These are phyloP conservation scores for Casuarius casuarius DNA, from an alignment of 2,113 vertebrate genomes.

Conservation along the genomic window DNA sequence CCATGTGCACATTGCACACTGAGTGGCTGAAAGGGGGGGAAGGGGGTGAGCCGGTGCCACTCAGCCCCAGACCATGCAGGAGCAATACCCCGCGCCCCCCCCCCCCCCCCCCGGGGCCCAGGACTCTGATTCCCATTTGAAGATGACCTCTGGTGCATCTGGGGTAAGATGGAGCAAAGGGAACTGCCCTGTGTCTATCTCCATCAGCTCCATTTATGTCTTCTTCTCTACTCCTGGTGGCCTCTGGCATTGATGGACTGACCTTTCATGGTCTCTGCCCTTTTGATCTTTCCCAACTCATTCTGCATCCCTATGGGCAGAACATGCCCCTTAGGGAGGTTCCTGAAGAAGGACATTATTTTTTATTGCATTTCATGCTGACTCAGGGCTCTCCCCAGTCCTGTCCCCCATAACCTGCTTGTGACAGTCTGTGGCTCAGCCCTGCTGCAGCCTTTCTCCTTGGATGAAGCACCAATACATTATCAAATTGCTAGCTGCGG, in stretches of 20 bases:
- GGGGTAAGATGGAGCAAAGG: background rate
- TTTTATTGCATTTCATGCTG: background rate
- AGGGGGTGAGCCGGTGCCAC: too few species aligned
- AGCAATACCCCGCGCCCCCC: background rate
- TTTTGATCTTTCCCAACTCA: background rate
- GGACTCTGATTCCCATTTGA: background rate
- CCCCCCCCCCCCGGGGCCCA: background rate
- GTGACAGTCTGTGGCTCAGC: background rate
- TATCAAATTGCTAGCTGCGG: background rate
- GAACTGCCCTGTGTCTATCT: background rate
- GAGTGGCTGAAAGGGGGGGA: too few species aligned
- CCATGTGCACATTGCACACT: accelerated
- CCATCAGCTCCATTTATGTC: background rate
- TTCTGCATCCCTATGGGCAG: background rate
- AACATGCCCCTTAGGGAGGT: too few species aligned
- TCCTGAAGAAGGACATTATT: background rate
- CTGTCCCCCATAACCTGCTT: background rate
- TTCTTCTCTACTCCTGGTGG: background rate
- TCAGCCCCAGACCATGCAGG: background rate
- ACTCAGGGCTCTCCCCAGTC: background rate
- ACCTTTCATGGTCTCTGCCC: background rate
- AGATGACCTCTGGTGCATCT: background rate
- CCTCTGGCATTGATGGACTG: accelerated
- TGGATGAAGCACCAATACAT: accelerated
- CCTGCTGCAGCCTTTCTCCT: background rate